Percentiles rank a stretch among this genome's conserved stretches.
Conservation (phyloP, 2,113 vertebrate species). For the Cisticola juncidis region DNA sequence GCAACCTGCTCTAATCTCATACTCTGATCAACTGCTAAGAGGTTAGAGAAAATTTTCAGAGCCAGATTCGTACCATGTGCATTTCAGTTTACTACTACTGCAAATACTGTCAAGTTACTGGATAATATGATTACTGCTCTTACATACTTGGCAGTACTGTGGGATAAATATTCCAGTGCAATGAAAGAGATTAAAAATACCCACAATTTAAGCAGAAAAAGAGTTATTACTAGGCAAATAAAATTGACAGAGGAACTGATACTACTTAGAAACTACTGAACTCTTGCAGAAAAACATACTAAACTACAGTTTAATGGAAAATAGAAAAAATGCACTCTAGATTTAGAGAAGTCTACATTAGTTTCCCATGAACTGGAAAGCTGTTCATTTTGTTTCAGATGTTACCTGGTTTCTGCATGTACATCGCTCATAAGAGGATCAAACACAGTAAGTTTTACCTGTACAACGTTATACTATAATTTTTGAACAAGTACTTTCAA, state of each 20-base stretch:
- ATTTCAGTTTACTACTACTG: not conserved
- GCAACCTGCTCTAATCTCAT: not conserved
- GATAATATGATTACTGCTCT: not conserved
- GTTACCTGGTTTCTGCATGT: not conserved
- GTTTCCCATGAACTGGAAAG: not conserved
- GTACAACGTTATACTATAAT: not conserved
- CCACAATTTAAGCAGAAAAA: not conserved
- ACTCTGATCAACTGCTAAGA: not conserved
- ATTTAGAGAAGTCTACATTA: not conserved
- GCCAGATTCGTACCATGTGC: not conserved
- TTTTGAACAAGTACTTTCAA: not conserved
- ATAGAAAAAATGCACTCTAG: not conserved
- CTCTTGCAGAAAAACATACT: not conserved
- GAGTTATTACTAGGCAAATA: not conserved
- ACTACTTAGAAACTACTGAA: not conserved
- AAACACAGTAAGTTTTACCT: not conserved
- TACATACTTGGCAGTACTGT: not conserved
- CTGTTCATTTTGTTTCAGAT: not conserved
- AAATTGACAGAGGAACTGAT: not conserved
- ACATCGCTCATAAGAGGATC: not conserved
- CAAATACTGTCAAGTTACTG: not conserved
- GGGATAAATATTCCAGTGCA: not conserved
- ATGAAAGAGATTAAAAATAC: not conserved
- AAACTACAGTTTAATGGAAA: not conserved
- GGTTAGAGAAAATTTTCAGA: not conserved